Evolutionary conservation across 1,140 invertebrate species (phyloP).

Genomic region (Hyles vespertilio): DNA sequence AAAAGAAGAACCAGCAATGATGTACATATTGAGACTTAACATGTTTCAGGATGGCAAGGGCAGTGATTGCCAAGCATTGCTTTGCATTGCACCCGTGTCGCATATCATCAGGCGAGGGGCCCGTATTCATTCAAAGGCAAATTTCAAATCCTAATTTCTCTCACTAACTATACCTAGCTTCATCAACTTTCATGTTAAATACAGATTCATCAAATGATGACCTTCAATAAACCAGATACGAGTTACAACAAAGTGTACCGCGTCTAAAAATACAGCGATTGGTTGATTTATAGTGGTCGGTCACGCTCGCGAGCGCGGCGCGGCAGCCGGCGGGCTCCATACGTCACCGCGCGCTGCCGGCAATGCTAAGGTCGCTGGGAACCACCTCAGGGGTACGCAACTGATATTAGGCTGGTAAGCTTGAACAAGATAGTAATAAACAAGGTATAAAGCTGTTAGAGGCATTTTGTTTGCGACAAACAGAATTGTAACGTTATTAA

Average conservation of each 20-base stretch:
- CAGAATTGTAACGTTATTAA: too few relatives aligned
- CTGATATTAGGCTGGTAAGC: background rate
- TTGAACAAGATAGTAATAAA: background rate
- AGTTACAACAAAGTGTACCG: conserved; percentile 52
- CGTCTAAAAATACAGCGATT: conserved; percentile 49
- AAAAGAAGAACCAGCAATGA: too few relatives aligned
- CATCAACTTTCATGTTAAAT: background rate
- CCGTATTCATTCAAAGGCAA: too few relatives aligned
- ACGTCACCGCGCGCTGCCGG: too few relatives aligned
- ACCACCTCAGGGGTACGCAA: conserved; percentile 5
- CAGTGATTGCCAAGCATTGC: too few relatives aligned
- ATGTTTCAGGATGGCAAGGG: too few relatives aligned
- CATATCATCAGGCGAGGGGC: too few relatives aligned
- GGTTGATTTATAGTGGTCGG: conserved; percentile 42
- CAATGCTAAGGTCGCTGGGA: conserved; percentile 10
- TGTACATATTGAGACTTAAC: too few relatives aligned
- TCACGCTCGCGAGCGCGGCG: conserved; percentile 28
- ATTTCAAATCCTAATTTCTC: too few relatives aligned
- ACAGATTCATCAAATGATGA: conserved; percentile 14
- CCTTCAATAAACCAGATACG: conserved; percentile 39
- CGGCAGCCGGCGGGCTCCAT: background rate
- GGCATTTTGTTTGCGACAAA: background rate
- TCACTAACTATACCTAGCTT: too few relatives aligned
- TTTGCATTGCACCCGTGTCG: too few relatives aligned
- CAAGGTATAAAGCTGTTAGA: background rate